Conservation (phyloP, 2,797 vertebrate genomes). For the Martes flavigula region DNA sequence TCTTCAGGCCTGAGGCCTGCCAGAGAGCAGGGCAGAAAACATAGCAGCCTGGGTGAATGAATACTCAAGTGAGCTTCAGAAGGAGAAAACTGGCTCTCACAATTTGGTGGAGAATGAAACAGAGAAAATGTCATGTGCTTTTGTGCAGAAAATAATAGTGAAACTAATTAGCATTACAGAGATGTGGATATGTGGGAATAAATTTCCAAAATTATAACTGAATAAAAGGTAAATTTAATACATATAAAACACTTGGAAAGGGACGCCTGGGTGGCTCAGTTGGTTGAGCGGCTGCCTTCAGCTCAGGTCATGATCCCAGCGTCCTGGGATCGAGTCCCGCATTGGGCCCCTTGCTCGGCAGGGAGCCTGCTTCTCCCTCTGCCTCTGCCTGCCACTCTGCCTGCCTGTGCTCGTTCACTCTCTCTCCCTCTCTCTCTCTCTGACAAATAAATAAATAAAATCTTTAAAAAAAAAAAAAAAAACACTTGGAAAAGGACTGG, state of each 20-base stretch:
- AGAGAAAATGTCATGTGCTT: background rate
- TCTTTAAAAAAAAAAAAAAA: too few species aligned
- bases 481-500: background rate
- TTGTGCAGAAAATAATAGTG: background rate
- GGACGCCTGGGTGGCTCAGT: too few species aligned
- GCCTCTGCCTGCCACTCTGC: too few species aligned
- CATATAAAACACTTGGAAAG: constrained; percentile 5
- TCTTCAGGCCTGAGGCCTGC: background rate
- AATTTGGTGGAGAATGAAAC: background rate
- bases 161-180: background rate
- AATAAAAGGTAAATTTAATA: constrained; percentile 46
- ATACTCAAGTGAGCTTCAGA: background rate
- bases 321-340: too few species aligned
- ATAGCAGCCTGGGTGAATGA: background rate
- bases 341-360: too few species aligned
- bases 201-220: constrained; percentile 11
- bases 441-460: too few species aligned
- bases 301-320: too few species aligned
- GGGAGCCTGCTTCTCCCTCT: too few species aligned
- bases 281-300: too few species aligned
- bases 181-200: background rate
- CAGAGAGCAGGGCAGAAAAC: constrained; percentile 39
- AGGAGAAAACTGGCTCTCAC: background rate
- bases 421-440: too few species aligned
- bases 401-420: too few species aligned